Base-by-base conservation (phyloP, 2,113 vertebrate genomes). In the Phalacrocorax carbo region DNA sequence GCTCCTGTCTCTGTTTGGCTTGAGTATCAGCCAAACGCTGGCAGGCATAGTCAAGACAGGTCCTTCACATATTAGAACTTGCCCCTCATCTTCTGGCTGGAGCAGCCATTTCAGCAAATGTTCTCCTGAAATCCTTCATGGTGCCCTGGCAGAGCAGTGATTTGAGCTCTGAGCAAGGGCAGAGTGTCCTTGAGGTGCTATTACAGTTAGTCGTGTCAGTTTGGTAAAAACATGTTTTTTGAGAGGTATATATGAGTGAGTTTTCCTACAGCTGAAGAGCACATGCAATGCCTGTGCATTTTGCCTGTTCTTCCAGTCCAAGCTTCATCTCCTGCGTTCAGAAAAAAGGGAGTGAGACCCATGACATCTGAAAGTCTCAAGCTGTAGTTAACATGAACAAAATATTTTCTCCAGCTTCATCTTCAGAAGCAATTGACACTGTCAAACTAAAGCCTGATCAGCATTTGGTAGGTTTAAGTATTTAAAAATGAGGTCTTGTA, bases 111-210 rank as follows among this genome's bases (percentile, higher is more conserved):
- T 69, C 22, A n/a, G 80, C 73, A 71, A 19, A 62, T 2, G 1
- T 36, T 66, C 48, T 92, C 46, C 78, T 5, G 3, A 86, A 80
- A 38, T 76, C 62, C 27, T 48, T 58, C 44, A 44, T 32, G 49
- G 25, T 44, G 30, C 30, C 77, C 26, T 34, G 60, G 25, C 69
- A 23, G 60, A 62, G 81, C 4, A 57, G 75, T 26, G 29, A 23
- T 30, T n/a, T 51, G 66, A 89, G 81, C 69, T 71, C 73, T 93
- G 82, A 82, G 83, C 91, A 86, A 91, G 88, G 92, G 75, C 90
- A 61, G 66, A 73, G 91, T 80, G 77, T 88, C 72, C 60, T 84
- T 65, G 60, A 95, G 93, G 93, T 96, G 93, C 94, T 84, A 51
- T 94, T 92, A 96, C 60, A 71, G 69, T 94, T 66, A 57, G 27